These are phyloP conservation scores for Aspidiotus destructor DNA, from an alignment of 2,888 invertebrate species.

Conservation along the genomic window DNA sequence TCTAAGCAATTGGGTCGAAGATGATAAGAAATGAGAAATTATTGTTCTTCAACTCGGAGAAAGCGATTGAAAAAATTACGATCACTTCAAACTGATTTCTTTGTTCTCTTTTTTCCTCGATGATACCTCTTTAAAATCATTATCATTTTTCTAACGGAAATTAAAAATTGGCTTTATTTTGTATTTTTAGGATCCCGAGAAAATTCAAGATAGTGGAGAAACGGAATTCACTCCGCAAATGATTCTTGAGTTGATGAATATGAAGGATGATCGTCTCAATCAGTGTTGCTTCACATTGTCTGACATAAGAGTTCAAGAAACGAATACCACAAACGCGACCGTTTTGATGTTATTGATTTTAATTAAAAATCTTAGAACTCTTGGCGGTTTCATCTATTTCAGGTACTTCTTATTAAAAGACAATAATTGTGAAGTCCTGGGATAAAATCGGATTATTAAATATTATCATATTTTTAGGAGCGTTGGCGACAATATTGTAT, in stretches of 20 bases:
- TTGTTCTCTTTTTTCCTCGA: too few relatives aligned
- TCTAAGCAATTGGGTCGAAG: too few relatives aligned
- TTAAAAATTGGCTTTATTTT: not conserved
- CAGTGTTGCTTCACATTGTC: constrained; percentile 38
- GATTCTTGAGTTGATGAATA: constrained; percentile 7
- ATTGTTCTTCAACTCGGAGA: too few relatives aligned
- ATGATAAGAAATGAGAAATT: too few relatives aligned
- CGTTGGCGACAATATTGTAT: constrained; percentile 40
- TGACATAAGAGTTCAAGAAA: constrained; percentile 40
- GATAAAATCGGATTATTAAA: not conserved
- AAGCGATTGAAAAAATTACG: too few relatives aligned
- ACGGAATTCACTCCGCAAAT: constrained; percentile 11
- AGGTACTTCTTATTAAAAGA: constrained; percentile 35
- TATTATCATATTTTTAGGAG: constrained; percentile 36
- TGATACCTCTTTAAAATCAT: not conserved
- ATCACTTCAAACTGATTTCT: too few relatives aligned
- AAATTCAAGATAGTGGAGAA: constrained; percentile 13
- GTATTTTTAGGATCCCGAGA: constrained; percentile 13
- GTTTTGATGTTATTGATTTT: constrained; percentile 39
- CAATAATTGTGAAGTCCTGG: not conserved
- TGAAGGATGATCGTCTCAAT: constrained; percentile 34
- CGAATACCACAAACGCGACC: constrained; percentile 39
- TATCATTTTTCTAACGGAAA: not conserved
- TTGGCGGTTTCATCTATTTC: constrained; percentile 40
- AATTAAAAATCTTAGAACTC: constrained; percentile 38